Base-by-base conservation (phyloP, 1,140 invertebrate species). In the Chironomus striatipennis region DNA sequence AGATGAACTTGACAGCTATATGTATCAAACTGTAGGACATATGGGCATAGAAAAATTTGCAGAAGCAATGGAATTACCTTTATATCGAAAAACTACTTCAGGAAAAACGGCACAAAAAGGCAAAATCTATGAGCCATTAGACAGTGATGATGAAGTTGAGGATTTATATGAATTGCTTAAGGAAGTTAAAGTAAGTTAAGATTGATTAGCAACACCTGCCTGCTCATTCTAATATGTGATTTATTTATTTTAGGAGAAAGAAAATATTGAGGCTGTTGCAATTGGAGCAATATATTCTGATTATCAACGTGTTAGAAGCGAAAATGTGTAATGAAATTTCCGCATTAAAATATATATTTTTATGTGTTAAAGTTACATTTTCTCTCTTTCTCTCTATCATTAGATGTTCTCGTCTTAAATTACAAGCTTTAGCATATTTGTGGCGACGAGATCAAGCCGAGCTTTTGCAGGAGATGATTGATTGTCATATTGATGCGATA, bases 1-100 rank as follows among this genome's bases (percentile, higher is more conserved):
- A 94, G 93, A 95, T 87, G 98, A 99, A 83, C 82, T 99, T 76
- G 97, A 99, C 84, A 99, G 97, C 80, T 99, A 96, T 80, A 99
- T 99, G 98, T 99, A 98, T 82, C 98, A 99, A 86, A 98, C 95
- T 74, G 97, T 99, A 74, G 98, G 98, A 9, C 93, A 97, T 84
- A 92, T 98, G 86, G 95, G 93, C 42, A 91, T 99, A 77, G 90
- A 93, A 74, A 86, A 93, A 75, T 95, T 97, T 83, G 93, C 95
- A 57, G 91, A 97, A 83, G 97, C 97, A 1, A 93, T 99, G 89
- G 92, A 89, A 2, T 83, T 99, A 75, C 97, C 97, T 12, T 83
- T 99, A 7, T 99, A 93, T 82, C 86, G 94, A 77, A 89, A 92
- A 78, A 85, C 86, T 72, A 99, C 98, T 65, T 86, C 88, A 79